A percentile compares a stretch with the other conserved stretches of the same genome.
Conservation (phyloP, 2,113 vertebrate genomes). For the Esox niger region DNA sequence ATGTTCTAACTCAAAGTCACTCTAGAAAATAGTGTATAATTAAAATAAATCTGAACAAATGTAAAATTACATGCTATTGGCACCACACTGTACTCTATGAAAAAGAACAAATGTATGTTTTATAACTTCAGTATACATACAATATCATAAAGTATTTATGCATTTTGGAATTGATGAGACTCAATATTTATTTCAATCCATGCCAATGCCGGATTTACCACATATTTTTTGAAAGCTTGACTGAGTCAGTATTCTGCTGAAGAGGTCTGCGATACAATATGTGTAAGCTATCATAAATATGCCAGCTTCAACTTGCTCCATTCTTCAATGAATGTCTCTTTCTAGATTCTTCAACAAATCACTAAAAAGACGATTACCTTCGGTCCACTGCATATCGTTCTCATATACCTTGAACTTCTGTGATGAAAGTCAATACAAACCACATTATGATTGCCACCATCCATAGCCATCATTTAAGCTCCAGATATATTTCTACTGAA, state of each 20-base stretch:
- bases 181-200: no score
- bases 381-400: not conserved
- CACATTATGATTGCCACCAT: not conserved
- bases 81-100: no score
- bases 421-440: conserved; percentile 5
- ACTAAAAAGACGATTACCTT: conserved; percentile 8
- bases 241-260: not conserved
- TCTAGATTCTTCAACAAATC: not conserved
- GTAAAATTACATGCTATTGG: no score
- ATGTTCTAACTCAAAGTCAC: no score
- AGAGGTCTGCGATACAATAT: not conserved
- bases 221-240: not conserved
- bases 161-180: no score
- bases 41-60: no score
- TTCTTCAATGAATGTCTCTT: not conserved
- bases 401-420: not conserved
- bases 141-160: no score
- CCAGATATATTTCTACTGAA: not conserved
- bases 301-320: not conserved
- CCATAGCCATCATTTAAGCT: conserved; percentile 11
- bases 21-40: no score
- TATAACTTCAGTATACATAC: no score
- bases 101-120: no score
- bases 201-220: no score
- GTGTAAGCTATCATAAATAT: not conserved